Percentiles rank a stretch among this genome's conserved stretches.
phyloP scores from a whole-genome alignment of 2,888 invertebrate species.

The Chalcis sispes region DNA sequence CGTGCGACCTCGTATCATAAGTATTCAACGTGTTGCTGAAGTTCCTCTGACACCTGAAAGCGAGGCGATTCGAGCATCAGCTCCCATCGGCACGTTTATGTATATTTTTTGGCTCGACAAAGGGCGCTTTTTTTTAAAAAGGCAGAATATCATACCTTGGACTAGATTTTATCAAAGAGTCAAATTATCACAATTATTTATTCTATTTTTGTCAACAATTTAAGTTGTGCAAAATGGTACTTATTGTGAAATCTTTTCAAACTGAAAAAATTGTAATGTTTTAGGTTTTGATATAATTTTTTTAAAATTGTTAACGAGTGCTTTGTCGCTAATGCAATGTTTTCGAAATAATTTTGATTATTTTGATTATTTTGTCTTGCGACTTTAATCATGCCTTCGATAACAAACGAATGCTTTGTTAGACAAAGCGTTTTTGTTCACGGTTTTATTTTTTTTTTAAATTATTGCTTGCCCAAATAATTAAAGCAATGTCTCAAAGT shows the following conservation, averaged over 20 bases:
- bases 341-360: neutral
- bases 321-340: conserved; percentile 3
- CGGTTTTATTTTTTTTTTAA: conserved; percentile 10
- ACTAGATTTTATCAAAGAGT: conserved; percentile 46
- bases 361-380: neutral
- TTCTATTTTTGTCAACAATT: neutral
- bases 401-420: conserved; percentile 14
- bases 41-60: conserved; percentile 55
- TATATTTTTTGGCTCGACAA: conserved; percentile 19
- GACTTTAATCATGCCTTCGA: neutral
- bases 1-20: conserved; percentile 54
- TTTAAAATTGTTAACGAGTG: neutral
- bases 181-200: conserved; percentile 7
- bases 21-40: conserved; percentile 58
- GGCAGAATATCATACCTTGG: conserved; percentile 1
- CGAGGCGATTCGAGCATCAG: conserved; percentile 47
- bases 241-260: conserved; percentile 4
- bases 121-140: conserved; percentile 21
- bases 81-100: conserved; percentile 36
- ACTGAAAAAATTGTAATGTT: neutral
- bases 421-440: conserved; percentile 12
- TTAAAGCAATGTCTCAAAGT: neutral
- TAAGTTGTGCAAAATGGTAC: neutral
- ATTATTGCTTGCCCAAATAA: conserved; percentile 26
- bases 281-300: neutral